These are phyloP conservation scores for Nannoperca obscura DNA, from an alignment of 2,797 vertebrate species.

Conservation along the genomic window DNA sequence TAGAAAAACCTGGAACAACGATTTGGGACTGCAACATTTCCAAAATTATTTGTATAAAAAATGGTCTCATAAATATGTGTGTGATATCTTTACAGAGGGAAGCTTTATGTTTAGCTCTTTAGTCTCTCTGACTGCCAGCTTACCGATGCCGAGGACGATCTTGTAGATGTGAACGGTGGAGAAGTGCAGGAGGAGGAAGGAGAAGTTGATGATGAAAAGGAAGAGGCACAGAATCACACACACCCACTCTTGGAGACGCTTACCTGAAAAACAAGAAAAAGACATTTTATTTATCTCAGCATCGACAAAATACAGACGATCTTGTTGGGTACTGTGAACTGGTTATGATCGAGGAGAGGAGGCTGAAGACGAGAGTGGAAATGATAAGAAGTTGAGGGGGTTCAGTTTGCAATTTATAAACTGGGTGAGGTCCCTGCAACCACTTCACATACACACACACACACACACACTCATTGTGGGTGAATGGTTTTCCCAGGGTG, in stretches of 20 bases:
- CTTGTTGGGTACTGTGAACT: no score
- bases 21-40: background rate
- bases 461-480: background rate
- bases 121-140: conserved; percentile 25
- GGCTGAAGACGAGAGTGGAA: background rate
- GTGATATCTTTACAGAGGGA: background rate
- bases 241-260: conserved; percentile 82
- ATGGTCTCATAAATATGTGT: background rate
- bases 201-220: conserved; percentile 80
- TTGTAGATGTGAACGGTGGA: conserved; percentile 79
- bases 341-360: background rate
- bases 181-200: conserved; percentile 80
- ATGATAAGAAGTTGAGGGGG: background rate
- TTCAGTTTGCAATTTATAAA: conserved; percentile 49
- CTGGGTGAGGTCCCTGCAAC: conserved; percentile 37
- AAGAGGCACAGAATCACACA: conserved; percentile 81
- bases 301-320: background rate
- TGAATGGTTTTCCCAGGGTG: conserved; percentile 48
- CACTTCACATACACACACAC: background rate
- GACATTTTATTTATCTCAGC: background rate
- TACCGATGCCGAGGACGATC: conserved; percentile 79
- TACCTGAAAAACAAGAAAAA: conserved; percentile 55
- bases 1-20: conserved; percentile 1
- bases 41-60: background rate
- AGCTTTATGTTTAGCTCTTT: background rate